Evolutionary conservation across 2,888 invertebrate species (phyloP), one percentile per base, ranked within the genome.

Genomic region (Carpatolechia fugitivella): DNA sequence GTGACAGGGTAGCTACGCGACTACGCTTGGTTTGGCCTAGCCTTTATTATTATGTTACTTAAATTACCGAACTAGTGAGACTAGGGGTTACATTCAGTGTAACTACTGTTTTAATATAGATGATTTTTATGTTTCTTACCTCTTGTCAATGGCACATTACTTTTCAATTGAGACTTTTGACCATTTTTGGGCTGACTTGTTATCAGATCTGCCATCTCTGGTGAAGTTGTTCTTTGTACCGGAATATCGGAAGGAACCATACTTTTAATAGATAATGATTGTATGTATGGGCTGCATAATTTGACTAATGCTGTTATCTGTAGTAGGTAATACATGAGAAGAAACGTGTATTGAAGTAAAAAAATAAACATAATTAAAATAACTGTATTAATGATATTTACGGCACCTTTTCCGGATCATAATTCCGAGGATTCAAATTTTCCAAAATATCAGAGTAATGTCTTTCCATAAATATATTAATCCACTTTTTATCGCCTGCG

Each of bases 351-450:
- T n/a, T n/a, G n/a, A n/a, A n/a, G n/a, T n/a, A n/a, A n/a, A n/a
- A n/a, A n/a, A n/a, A n/a, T n/a, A n/a, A n/a, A n/a, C n/a, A n/a
- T n/a, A n/a, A n/a, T n/a, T n/a, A n/a, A n/a, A n/a, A n/a, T n/a
- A n/a, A n/a, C n/a, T n/a, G n/a, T n/a, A n/a, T 24, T 24, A 24
- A 24, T n/a, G n/a, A 3, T 2, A 36, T 6, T 14, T 7, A 5
- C n/a, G 4, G 24, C 51, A 86, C 90, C 80, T 85, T 90, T 72
- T 91, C 91, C 2, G 91, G 91, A 46, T 91, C 91, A 60, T 91
- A 91, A 48, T 81, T 75, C 14, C 81, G 75, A 30, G 91, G 91
- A 67, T 90, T 89, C 73, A 87, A 75, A 54, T 84, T 86, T 73
- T 90, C 90, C 63, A 91, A 75, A 56, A 89, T 78, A 60, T 89